Percentiles rank a stretch among this genome's conserved stretches.
Conservation (phyloP, 1,140 invertebrate genomes). For the Philotrypesis tridentata region DNA sequence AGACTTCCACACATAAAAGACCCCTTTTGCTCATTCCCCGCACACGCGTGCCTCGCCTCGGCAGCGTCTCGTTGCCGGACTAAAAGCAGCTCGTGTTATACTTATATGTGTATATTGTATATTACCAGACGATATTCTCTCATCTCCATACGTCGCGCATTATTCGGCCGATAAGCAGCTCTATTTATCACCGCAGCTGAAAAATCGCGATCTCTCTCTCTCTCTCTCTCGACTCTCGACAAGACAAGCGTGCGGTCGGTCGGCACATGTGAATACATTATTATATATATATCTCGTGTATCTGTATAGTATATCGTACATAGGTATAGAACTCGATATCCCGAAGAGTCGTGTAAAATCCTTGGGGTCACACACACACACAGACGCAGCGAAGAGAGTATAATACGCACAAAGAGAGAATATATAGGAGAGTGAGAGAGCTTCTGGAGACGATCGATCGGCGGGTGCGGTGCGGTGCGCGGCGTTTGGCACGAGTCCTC, state of each 20-base stretch:
- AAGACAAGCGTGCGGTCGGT: too few species aligned
- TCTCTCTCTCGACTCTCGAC: neutral
- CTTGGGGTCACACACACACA: neutral
- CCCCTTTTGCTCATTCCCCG: neutral
- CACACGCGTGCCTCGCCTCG: neutral
- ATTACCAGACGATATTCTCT: too few species aligned
- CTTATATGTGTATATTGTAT: too few species aligned
- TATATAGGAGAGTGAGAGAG: neutral
- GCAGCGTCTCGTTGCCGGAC: neutral
- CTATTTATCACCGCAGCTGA: neutral
- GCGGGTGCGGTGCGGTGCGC: neutral
- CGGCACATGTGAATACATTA: neutral
- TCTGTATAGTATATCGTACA: too few species aligned
- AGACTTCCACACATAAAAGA: neutral
- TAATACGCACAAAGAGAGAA: neutral
- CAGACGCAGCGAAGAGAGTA: neutral
- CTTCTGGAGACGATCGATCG: neutral
- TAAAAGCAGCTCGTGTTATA: too few species aligned
- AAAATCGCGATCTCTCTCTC: neutral
- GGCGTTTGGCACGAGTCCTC: conserved; percentile 26
- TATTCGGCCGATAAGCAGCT: neutral
- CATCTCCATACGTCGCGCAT: too few species aligned
- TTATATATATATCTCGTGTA: too few species aligned
- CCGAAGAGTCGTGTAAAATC: neutral
- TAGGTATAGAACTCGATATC: too few species aligned